Percentiles rank a stretch among this genome's conserved stretches.
Evolutionary conservation across 2,113 vertebrate genomes (phyloP).

Genomic region (Puffinus mauretanicus): DNA sequence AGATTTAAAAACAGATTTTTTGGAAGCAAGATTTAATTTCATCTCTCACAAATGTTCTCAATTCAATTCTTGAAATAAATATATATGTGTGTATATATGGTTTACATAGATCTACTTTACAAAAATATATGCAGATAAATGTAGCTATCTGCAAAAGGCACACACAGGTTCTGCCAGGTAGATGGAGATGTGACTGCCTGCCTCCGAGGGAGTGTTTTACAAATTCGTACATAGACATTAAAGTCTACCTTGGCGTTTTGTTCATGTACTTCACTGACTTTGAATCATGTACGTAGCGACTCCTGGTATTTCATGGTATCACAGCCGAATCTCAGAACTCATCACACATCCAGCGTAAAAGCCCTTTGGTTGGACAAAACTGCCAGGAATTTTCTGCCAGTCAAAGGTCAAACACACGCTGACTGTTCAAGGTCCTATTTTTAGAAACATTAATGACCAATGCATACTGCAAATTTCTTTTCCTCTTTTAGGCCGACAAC

Average conservation of each 20-base stretch:
- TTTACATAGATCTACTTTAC: not conserved
- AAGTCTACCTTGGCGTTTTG: not conserved
- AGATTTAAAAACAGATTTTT: constrained; percentile 27
- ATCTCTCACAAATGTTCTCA: constrained; percentile 19
- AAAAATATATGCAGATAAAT: not conserved
- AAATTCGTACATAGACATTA: not conserved
- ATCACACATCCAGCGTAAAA: not conserved
- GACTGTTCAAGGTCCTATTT: not conserved
- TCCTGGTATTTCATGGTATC: not conserved
- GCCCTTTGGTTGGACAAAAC: not conserved
- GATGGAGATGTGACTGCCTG: not conserved
- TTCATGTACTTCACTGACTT: not conserved
- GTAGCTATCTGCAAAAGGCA: not conserved
- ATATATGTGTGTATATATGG: not conserved
- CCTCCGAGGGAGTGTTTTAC: not conserved
- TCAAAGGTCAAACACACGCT: constrained; percentile 22
- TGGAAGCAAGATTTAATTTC: constrained; percentile 41
- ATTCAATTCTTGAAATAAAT: constrained; percentile 8
- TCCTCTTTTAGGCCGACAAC: not conserved
- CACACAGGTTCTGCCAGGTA: not conserved
- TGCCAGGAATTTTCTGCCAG: not conserved
- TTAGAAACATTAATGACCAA: not conserved
- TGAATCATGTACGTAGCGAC: not conserved
- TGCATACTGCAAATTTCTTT: not conserved
- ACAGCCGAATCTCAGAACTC: not conserved